Evolutionary conservation across 2,797 vertebrate genomes (phyloP).

Genomic region (Eulemur coronatus): DNA sequence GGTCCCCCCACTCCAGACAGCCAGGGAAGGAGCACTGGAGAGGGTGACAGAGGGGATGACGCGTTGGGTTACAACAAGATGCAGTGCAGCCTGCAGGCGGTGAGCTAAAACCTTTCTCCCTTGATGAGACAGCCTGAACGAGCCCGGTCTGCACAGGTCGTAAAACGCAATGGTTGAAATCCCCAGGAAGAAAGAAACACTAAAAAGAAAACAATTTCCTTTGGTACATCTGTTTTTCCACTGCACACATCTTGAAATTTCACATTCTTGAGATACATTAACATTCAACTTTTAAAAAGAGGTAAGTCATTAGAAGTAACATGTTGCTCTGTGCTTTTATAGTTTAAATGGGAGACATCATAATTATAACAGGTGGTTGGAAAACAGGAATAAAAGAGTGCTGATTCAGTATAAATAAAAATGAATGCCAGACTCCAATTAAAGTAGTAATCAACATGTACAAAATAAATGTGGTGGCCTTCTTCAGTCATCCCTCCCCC

Average conservation of each 20-base stretch:
- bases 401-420: background rate
- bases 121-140: background rate
- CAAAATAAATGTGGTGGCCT: background rate
- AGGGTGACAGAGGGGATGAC: accelerated
- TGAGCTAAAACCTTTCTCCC: background rate
- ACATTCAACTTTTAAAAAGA: background rate
- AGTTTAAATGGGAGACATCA: background rate
- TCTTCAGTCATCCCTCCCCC: background rate
- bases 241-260: background rate
- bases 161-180: background rate
- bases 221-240: background rate
- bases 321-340: background rate
- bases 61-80: background rate
- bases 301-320: background rate
- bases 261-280: background rate
- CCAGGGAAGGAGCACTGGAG: background rate
- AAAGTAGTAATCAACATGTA: background rate
- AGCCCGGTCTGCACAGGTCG: background rate
- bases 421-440: background rate
- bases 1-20: accelerated
- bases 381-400: background rate
- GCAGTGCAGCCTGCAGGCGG: accelerated
- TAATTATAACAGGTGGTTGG: background rate
- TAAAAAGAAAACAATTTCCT: background rate
- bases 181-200: background rate